These are phyloP conservation scores for Podotricha telesiphe DNA, from an alignment of 2,888 invertebrate species.

Conservation along the genomic window DNA sequence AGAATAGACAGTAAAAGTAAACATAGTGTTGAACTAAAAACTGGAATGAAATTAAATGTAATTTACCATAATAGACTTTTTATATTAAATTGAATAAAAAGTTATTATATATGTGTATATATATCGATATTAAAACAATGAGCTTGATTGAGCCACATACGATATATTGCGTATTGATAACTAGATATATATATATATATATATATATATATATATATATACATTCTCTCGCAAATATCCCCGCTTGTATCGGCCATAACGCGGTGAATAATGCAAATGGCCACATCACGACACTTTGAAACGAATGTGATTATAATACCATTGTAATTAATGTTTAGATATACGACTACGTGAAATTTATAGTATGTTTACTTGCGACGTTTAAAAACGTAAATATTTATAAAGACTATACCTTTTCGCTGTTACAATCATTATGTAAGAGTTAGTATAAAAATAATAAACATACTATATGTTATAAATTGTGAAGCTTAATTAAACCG, in stretches of 20 bases:
- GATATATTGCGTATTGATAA: constrained; percentile 19
- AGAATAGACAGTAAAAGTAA: no score
- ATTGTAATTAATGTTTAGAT: constrained; percentile 36
- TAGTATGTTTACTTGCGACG: neutral
- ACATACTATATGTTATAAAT: no score
- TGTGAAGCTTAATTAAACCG: no score
- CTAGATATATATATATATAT: constrained; percentile 23
- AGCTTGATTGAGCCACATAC: neutral
- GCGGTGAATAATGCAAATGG: constrained; percentile 45
- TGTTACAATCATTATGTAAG: no score
- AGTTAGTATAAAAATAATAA: no score
- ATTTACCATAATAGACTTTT: no score
- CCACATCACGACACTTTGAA: constrained; percentile 44
- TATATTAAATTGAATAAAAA: no score
- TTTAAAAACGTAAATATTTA: neutral
- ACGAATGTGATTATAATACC: constrained; percentile 45
- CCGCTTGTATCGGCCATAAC: constrained; percentile 40
- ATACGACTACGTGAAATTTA: constrained; percentile 9
- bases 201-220: constrained; percentile 33
- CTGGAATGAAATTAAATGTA: no score
- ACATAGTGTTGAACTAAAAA: no score
- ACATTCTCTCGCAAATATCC: constrained; percentile 41
- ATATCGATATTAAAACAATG: neutral
- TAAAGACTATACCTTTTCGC: no score
- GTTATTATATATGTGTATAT: no score